Evolutionary conservation across 2,113 vertebrate genomes (phyloP).

Genomic region (Hippolais icterina): DNA sequence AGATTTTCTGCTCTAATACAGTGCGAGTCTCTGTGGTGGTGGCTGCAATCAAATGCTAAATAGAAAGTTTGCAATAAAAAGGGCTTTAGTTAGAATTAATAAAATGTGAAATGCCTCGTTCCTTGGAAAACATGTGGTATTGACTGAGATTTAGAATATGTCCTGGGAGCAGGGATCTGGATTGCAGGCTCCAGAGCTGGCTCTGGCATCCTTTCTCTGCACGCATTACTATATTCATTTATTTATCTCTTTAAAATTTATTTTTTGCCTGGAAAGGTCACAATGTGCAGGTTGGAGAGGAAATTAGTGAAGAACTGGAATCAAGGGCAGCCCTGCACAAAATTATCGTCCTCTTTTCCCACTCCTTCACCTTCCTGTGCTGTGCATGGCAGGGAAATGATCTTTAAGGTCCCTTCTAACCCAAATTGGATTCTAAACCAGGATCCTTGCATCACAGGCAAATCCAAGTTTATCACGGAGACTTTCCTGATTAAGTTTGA

Average conservation of each 20-base stretch:
- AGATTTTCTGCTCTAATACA: constrained; percentile 38
- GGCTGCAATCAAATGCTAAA: constrained; percentile 67
- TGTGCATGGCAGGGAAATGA: neutral
- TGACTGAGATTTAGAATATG: constrained; percentile 82
- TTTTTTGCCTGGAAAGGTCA: constrained; percentile 45
- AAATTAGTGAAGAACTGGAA: neutral
- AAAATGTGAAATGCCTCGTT: constrained; percentile 55
- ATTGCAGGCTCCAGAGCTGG: constrained; percentile 65
- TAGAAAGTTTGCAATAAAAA: constrained; percentile 74
- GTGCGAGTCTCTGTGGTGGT: constrained; percentile 47
- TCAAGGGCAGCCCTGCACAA: neutral
- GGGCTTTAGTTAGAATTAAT: constrained; percentile 72
- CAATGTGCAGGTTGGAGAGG: neutral
- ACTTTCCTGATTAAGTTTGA: neutral
- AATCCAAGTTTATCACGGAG: neutral
- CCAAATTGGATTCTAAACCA: neutral
- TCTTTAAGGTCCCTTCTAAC: neutral
- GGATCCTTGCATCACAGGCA: neutral
- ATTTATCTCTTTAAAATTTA: neutral
- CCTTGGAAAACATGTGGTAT: constrained; percentile 78
- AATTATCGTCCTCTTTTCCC: neutral
- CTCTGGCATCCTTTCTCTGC: neutral
- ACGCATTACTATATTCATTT: neutral
- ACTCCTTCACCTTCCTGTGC: neutral
- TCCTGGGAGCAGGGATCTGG: constrained; percentile 81